Percentiles rank a stretch among this genome's conserved stretches.
Conservation (phyloP, 1,140 invertebrate genomes). For the Lepidostoma basale region DNA sequence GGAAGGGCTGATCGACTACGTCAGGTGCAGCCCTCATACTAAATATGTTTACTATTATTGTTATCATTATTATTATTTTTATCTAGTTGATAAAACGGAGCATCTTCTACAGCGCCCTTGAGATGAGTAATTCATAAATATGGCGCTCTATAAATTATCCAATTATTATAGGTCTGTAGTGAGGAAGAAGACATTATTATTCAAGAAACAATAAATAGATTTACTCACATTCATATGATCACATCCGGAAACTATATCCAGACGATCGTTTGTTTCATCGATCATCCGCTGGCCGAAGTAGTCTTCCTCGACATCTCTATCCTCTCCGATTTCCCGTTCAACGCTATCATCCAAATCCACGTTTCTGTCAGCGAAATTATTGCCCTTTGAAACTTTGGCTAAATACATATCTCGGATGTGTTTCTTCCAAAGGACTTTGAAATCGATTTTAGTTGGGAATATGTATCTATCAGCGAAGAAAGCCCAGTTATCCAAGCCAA, state of each 20-base stretch:
- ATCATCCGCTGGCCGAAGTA: background rate
- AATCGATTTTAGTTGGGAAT: background rate
- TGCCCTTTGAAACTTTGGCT: background rate
- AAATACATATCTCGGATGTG: background rate
- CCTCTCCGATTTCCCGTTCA: background rate
- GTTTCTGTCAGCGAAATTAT: background rate
- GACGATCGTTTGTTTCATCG: constrained; percentile 3
- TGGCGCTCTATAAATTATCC: background rate
- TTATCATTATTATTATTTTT: background rate
- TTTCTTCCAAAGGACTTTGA: constrained; percentile 4
- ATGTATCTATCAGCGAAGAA: background rate
- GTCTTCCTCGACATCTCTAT: background rate
- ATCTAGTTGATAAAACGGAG: background rate
- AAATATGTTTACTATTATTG: no score
- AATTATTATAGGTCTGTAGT: background rate
- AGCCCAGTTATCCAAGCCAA: background rate
- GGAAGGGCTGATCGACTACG: no score
- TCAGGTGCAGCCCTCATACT: no score
- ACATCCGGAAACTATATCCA: background rate
- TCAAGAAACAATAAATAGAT: background rate
- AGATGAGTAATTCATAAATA: no score
- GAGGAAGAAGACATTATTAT: background rate
- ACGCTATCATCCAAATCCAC: background rate
- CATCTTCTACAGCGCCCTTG: no score
- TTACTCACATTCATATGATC: background rate